Percentiles rank a stretch among this genome's conserved stretches.
Conservation (phyloP, 2,888 invertebrate genomes). For the Netelia inedita region DNA sequence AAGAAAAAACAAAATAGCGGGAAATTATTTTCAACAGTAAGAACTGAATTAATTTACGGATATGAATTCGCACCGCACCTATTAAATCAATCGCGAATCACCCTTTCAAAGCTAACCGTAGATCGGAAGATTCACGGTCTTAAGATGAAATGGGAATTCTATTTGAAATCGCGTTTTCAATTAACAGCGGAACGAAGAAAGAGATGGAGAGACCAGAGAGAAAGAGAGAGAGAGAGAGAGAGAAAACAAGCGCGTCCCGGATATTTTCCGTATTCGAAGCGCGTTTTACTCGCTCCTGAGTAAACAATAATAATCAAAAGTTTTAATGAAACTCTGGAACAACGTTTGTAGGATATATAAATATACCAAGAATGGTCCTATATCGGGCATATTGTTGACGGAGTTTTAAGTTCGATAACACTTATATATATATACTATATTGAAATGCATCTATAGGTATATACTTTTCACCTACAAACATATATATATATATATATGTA, state of each 20-base stretch:
- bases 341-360: conserved; percentile 42
- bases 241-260: neutral
- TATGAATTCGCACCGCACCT: neutral
- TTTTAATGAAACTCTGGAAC: conserved; percentile 42
- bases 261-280: conserved; percentile 32
- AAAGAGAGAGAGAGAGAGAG: neutral
- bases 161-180: conserved; percentile 32
- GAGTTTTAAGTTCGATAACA: conserved; percentile 60
- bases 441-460: conserved; percentile 39
- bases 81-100: conserved; percentile 1
- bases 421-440: conserved; percentile 37
- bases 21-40: neutral
- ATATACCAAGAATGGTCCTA: conserved; percentile 49
- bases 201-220: too few species aligned
- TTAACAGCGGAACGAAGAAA: conserved; percentile 18
- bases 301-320: conserved; percentile 28
- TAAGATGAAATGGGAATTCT: conserved; percentile 17
- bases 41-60: neutral
- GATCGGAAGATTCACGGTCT: conserved; percentile 22
- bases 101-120: neutral
- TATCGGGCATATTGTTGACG: conserved; percentile 28
- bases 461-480: neutral
- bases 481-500: conserved; percentile 17
- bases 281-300: neutral
- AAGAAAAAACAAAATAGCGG: neutral